Percentiles rank a stretch among this genome's conserved stretches.
Conservation (phyloP, 2,797 vertebrate species). For the Mormyrus proboscirostris region DNA sequence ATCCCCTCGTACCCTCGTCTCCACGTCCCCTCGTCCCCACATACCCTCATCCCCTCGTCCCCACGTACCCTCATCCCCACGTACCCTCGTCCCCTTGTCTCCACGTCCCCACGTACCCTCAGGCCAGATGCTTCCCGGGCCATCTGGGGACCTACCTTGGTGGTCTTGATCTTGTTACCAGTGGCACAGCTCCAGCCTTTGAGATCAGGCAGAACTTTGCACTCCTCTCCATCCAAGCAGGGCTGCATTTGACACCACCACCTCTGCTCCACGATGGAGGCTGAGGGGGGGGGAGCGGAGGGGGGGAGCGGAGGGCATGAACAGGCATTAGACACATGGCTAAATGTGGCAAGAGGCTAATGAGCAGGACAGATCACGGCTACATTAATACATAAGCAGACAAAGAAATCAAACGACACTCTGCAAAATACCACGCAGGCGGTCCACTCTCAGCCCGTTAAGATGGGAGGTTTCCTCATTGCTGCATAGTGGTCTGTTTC, state of each 20-base stretch:
- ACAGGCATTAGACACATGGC: not conserved
- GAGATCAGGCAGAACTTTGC: conserved; percentile 94
- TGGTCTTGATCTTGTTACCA: conserved; percentile 98
- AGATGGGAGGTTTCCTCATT: not conserved
- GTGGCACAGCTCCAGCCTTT: conserved; percentile 98
- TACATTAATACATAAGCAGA: not conserved
- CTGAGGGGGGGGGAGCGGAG: conserved; percentile 45
- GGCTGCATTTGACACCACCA: conserved; percentile 99
- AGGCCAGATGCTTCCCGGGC: not conserved
- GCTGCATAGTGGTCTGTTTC: not conserved
- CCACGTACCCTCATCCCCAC: too few species aligned
- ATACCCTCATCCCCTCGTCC: too few species aligned
- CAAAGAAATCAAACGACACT: not conserved
- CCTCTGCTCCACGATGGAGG: conserved; percentile 95
- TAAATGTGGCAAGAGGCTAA: not conserved
- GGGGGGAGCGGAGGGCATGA: not conserved
- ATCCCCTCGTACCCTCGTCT: too few species aligned
- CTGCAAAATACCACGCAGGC: not conserved
- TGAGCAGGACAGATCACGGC: not conserved
- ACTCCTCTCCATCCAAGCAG: conserved; percentile 95
- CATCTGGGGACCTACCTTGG: conserved; percentile 69
- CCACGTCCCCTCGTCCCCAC: too few species aligned
- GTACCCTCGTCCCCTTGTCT: too few species aligned
- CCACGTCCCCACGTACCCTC: not conserved
- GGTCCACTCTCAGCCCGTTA: not conserved